Evolutionary conservation across 2,888 invertebrate species (phyloP), one percentile per base, ranked within the genome.

Genomic region (Drosophila putrida): DNA sequence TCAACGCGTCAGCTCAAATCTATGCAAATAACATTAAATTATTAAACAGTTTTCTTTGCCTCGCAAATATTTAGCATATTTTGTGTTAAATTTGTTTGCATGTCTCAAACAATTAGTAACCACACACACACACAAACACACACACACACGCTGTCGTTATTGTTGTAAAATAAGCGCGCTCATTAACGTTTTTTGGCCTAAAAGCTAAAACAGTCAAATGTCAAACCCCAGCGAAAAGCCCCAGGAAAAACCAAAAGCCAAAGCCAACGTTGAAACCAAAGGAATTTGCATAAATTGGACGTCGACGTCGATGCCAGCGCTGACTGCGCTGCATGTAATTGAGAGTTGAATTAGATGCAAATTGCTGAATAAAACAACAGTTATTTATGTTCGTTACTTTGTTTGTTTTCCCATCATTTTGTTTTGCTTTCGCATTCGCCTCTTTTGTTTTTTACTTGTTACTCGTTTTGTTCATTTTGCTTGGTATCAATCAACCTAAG

Each of bases 61-160:
- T 68, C 38, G 66, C 67, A 15, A 67, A 78, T 82, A 66, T 78
- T 82, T 82, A 80, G 82, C 82, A 82, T 86, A 81, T 78, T 88
- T 81, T 80, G 80, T 72, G 85, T 75, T 73, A 80, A 87, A 84
- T 84, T 77, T 88, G 86, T 89, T 88, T 86, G 88, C 89, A 78
- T 88, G 88, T 80, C 88, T 81, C 88, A 88, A 88, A 88, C 88
- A 88, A 88, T 88, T 88, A 88, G 84, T 74, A 83, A 61, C 64
- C 67, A 25, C 62, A 60, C 59, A 71, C 62, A 62, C 66, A 55
- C 65, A 67, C 59, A 54, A 65, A 31, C 54, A 50, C 43, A 33
- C 67, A 31, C 57, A 53, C 43, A 33, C 50, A 54, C 35, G 3
- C 55, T 10, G 15, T 15, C 41, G 43, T 41, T 55, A 25, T 46